Evolutionary conservation across 2,888 invertebrate species (phyloP).

Genomic region (Sialis lutaria): DNA sequence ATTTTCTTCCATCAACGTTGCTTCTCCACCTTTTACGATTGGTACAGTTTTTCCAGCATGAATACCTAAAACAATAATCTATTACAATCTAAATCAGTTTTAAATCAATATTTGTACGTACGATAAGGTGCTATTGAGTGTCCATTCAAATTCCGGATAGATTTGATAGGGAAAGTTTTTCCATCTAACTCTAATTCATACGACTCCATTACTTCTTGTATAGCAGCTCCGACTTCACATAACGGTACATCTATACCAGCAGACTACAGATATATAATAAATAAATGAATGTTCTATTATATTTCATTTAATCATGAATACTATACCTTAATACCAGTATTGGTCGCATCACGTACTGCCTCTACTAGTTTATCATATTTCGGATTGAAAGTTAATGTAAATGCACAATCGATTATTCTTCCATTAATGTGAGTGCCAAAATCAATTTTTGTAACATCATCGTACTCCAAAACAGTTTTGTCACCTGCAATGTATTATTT

Average conservation of each 20-base stretch:
- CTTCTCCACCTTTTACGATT: conserved; percentile 97
- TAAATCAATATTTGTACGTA: conserved; percentile 28
- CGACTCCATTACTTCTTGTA: conserved; percentile 99
- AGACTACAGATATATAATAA: conserved; percentile 26
- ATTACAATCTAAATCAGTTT: not conserved
- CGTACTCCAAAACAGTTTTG: conserved; percentile 79
- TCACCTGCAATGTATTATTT: conserved; percentile 37
- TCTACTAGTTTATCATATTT: conserved; percentile 87
- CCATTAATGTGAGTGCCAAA: conserved; percentile 98
- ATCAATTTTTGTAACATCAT: conserved; percentile 98
- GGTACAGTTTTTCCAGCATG: conserved; percentile 98
- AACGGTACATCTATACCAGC: conserved; percentile 94
- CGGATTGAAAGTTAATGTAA: conserved; percentile 91
- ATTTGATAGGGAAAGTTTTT: conserved; percentile 88
- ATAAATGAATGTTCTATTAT: not conserved
- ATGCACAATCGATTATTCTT: conserved; percentile 96
- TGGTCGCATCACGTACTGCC: conserved; percentile 95
- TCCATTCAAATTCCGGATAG: conserved; percentile 95
- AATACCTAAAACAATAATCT: conserved; percentile 36
- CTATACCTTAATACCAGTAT: conserved; percentile 75
- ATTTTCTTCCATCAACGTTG: conserved; percentile 96
- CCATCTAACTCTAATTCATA: conserved; percentile 97
- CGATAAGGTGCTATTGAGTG: conserved; percentile 99
- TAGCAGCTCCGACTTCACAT: conserved; percentile 90
- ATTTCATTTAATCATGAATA: not conserved